Evolutionary conservation across 64 coral and sea anemone genomes (phyloP).

Genomic region (Pocillopora verrucosa): DNA sequence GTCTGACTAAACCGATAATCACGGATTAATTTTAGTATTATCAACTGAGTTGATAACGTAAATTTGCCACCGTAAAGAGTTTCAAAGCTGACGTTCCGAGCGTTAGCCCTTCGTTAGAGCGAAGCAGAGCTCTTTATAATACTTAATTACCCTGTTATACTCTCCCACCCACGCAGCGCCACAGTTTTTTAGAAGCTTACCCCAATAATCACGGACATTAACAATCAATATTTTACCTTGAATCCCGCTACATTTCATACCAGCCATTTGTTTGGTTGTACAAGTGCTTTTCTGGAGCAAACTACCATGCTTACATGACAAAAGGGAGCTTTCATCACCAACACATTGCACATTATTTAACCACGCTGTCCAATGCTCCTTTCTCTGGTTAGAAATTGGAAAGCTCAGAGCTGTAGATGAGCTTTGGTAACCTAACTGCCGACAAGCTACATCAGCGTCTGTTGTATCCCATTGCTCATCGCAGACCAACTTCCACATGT

Average conservation of each 20-base stretch:
- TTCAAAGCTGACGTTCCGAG: no score
- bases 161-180: no score
- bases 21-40: no score
- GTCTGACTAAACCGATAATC: no score
- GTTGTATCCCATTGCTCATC: constrained; percentile 4
- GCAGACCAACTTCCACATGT: background rate
- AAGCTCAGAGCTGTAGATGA: background rate
- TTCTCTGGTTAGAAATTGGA: no score
- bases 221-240: background rate
- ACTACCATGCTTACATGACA: background rate
- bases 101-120: no score
- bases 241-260: background rate
- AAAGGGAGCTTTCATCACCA: background rate
- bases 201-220: background rate
- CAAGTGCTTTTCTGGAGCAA: background rate
- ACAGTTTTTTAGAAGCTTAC: background rate
- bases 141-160: no score
- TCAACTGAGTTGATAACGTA: no score
- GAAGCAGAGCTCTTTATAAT: no score
- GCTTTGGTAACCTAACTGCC: background rate
- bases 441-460: constrained; percentile 16
- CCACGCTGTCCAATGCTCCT: background rate
- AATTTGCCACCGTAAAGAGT: no score
- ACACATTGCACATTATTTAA: background rate
- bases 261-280: background rate